Evolutionary conservation across 2,797 vertebrate genomes (phyloP).

Genomic region (Gila robusta): DNA sequence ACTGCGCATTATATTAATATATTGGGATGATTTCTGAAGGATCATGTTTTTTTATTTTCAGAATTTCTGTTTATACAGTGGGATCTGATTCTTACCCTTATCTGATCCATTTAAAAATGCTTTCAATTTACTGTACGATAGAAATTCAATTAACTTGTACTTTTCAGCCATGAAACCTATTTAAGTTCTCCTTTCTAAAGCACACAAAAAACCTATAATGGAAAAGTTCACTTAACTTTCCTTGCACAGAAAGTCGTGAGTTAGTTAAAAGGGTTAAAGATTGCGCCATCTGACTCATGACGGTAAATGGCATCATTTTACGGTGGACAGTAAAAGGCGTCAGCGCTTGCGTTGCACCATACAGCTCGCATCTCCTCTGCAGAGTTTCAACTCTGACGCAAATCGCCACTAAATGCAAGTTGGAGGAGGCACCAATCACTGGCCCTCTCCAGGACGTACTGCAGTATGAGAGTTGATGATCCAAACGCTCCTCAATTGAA

Average conservation of each 20-base stretch:
- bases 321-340: slow-evolving; percentile 52
- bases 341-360: slow-evolving; percentile 62
- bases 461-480: slow-evolving; percentile 52
- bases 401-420: slow-evolving; percentile 68
- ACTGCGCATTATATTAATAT: neutral
- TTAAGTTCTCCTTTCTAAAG: neutral
- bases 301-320: slow-evolving; percentile 42
- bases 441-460: slow-evolving; percentile 43
- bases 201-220: neutral
- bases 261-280: slow-evolving; percentile 48
- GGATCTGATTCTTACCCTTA: neutral
- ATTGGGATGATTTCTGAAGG: neutral
- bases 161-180: neutral
- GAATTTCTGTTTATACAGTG: neutral
- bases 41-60: neutral
- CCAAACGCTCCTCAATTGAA: slow-evolving; percentile 25
- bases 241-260: neutral
- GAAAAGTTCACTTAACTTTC: slow-evolving; percentile 18
- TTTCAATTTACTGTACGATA: neutral
- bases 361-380: slow-evolving; percentile 57
- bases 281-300: neutral
- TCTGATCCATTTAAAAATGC: neutral
- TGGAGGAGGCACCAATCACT: slow-evolving; percentile 70
- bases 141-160: neutral
- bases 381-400: slow-evolving; percentile 62